Evolutionary conservation across 53 echinoderm and acorn worm genomes (phyloP).

Genomic region (Arbacia lixula): DNA sequence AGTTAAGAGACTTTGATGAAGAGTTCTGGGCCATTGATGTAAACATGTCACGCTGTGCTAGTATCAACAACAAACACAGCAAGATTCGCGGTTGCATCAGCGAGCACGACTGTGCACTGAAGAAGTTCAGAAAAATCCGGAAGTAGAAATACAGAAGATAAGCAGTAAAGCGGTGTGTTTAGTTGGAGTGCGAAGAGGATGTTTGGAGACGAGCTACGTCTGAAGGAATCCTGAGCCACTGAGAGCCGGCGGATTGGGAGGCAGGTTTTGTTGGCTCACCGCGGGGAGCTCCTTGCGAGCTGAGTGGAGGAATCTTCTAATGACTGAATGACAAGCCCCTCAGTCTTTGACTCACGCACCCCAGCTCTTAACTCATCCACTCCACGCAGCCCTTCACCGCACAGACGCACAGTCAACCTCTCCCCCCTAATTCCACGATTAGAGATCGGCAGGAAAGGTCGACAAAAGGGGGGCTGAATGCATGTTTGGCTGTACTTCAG

Average conservation of each 20-base stretch:
- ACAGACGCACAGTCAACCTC: conserved; percentile 1
- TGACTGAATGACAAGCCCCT: conserved; percentile 16
- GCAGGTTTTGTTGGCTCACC: conserved; percentile 25
- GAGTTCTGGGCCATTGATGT: neutral
- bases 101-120: neutral
- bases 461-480: conserved; percentile 3
- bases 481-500: conserved; percentile 20
- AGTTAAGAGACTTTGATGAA: neutral
- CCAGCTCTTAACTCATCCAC: neutral
- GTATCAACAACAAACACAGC: conserved; percentile 18
- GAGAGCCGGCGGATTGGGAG: conserved; percentile 9
- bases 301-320: conserved; percentile 52
- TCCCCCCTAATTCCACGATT: conserved; percentile 18
- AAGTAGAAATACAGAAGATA: conserved; percentile 2
- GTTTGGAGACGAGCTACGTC: too few species aligned
- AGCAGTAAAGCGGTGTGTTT: neutral
- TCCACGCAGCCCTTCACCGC: conserved; percentile 34
- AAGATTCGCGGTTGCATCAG: neutral
- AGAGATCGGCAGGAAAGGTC: neutral
- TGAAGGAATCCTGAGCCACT: neutral
- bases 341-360: neutral
- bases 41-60: conserved; percentile 22
- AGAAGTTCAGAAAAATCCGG: conserved; percentile 18
- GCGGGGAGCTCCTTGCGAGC: conserved; percentile 1
- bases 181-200: neutral